Evolutionary conservation across 2,888 invertebrate genomes (phyloP).

Genomic region (Pinctada fucata): DNA sequence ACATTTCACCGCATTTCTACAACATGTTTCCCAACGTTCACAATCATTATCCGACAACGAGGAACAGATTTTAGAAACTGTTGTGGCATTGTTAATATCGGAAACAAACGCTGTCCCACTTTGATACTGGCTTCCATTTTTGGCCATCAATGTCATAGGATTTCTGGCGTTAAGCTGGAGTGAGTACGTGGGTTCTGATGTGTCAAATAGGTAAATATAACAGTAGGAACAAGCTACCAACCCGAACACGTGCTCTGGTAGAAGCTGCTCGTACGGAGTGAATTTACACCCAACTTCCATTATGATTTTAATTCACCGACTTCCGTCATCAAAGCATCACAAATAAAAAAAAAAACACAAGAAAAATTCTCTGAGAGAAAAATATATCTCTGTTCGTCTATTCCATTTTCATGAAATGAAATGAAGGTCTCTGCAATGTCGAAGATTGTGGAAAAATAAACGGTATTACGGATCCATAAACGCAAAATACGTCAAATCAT

Average conservation of each 20-base stretch:
- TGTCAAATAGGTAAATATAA: constrained; percentile 26
- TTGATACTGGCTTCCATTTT: constrained; percentile 17
- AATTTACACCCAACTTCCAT: too few species aligned
- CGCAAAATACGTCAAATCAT: too few species aligned
- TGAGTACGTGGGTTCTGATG: neutral
- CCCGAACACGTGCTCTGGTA: constrained; percentile 12
- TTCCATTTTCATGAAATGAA: too few species aligned
- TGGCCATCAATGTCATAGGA: neutral
- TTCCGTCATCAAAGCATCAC: too few species aligned
- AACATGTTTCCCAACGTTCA: constrained; percentile 57
- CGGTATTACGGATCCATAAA: too few species aligned
- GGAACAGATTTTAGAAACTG: constrained; percentile 44
- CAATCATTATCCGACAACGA: constrained; percentile 50
- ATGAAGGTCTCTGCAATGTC: too few species aligned
- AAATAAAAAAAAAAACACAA: too few species aligned
- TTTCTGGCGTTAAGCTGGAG: neutral
- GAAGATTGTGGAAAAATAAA: too few species aligned
- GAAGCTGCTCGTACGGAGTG: neutral
- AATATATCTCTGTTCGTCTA: too few species aligned
- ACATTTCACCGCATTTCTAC: constrained; percentile 51
- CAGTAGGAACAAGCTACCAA: constrained; percentile 24
- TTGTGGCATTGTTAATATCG: constrained; percentile 50
- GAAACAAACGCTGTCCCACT: constrained; percentile 25
- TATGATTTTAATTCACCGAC: too few species aligned
- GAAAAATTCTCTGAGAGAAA: too few species aligned